A percentile compares a stretch with the other conserved stretches of the same genome.
phyloP scores from a whole-genome alignment of 2,113 vertebrate genomes.

The Corythoichthys haematopterus region DNA sequence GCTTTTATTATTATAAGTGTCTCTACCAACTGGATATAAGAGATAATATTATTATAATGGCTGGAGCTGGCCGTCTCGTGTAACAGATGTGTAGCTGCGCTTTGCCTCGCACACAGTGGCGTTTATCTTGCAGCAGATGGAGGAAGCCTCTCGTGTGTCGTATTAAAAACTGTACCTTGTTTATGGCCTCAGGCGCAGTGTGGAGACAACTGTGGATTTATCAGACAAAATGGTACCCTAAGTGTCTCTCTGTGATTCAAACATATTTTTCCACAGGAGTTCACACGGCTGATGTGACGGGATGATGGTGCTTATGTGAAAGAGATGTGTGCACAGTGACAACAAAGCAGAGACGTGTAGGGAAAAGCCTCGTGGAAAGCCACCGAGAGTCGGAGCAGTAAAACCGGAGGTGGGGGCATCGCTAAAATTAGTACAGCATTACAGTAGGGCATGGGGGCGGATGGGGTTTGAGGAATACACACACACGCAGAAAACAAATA shows the following conservation, averaged over 20 bases:
- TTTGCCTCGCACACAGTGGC: slow-evolving; percentile 3
- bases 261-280: not conserved
- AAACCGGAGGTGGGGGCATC: slow-evolving; percentile 76
- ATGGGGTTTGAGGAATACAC: slow-evolving; percentile 3
- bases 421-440: slow-evolving; percentile 80
- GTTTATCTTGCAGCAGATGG: slow-evolving; percentile 39
- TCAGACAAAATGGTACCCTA: slow-evolving; percentile 32
- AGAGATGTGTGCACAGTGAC: slow-evolving; percentile 41
- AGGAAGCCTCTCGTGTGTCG: slow-evolving; percentile 33
- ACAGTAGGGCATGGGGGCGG: not conserved
- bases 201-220: slow-evolving; percentile 33
- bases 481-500: slow-evolving; percentile 21
- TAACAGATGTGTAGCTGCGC: slow-evolving; percentile 8
- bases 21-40: slow-evolving; percentile 4
- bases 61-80: not conserved
- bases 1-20: slow-evolving; percentile 5
- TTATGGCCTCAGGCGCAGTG: slow-evolving; percentile 24
- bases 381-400: slow-evolving; percentile 20
- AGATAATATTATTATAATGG: slow-evolving; percentile 13
- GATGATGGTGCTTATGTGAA: slow-evolving; percentile 34
- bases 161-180: slow-evolving; percentile 36
- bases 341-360: slow-evolving; percentile 31
- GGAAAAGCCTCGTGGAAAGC: slow-evolving; percentile 38
- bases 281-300: slow-evolving; percentile 9
- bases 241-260: slow-evolving; percentile 29